phyloP scores from a whole-genome alignment of 92 coral and sea anemone species.

The Porites cylindrica region DNA sequence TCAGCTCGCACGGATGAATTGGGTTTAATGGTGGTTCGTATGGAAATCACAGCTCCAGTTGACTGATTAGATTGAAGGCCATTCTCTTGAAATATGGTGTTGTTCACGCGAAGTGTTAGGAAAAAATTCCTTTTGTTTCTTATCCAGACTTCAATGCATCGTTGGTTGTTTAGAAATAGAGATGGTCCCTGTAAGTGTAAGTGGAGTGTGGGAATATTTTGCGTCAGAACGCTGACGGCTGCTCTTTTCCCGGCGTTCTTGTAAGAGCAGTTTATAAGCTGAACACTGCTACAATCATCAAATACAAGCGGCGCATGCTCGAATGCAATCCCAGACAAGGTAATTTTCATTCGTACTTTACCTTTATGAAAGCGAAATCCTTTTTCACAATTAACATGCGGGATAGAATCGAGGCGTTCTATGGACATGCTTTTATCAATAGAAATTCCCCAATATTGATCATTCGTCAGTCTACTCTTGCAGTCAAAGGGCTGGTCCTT shows the following conservation, averaged over 20 bases:
- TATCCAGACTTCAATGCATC: constrained; percentile 22
- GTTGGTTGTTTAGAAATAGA: constrained; percentile 22
- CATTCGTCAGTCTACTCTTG: constrained; percentile 16
- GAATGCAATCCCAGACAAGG: constrained; percentile 34
- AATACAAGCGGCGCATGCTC: constrained; percentile 23
- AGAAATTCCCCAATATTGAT: constrained; percentile 39
- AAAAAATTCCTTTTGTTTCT: neutral
- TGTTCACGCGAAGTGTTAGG: neutral
- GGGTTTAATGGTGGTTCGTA: neutral
- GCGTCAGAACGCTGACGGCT: neutral
- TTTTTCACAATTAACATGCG: constrained; percentile 12
- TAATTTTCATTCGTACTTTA: neutral
- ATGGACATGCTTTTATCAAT: constrained; percentile 44
- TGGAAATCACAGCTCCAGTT: constrained; percentile 7
- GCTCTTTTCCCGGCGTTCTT: neutral
- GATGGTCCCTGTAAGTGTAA: constrained; percentile 29
- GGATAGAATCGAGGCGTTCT: neutral
- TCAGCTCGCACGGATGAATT: neutral
- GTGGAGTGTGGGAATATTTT: constrained; percentile 6
- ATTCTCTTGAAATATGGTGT: constrained; percentile 14
- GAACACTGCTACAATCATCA: constrained; percentile 12
- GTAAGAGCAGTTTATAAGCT: constrained; percentile 38
- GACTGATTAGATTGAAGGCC: neutral
- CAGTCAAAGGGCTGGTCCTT: constrained; percentile 61
- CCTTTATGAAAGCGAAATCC: constrained; percentile 22